A percentile compares a stretch with the other conserved stretches of the same genome.
These are phyloP conservation scores for Synanthedon myopaeformis DNA, from an alignment of 2,888 invertebrate genomes.

Conservation along the genomic window DNA sequence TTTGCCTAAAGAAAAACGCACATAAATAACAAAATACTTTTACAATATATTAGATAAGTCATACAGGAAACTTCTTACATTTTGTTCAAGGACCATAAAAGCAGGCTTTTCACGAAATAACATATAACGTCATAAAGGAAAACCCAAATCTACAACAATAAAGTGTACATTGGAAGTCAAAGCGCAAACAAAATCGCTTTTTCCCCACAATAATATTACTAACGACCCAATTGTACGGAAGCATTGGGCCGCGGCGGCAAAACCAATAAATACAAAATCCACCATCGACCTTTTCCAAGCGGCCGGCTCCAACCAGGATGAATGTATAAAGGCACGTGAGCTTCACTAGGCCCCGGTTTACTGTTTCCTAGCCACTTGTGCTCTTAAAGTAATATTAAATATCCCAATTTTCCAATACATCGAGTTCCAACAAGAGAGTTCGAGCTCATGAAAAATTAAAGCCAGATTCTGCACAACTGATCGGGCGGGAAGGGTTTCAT, in stretches of 20 bases:
- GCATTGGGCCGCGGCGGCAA: slow-evolving; percentile 54
- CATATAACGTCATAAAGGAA: slow-evolving; percentile 46
- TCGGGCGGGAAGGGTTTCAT: slow-evolving; percentile 29
- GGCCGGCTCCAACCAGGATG: slow-evolving; percentile 32
- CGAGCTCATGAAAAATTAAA: slow-evolving; percentile 39
- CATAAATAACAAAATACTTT: neutral
- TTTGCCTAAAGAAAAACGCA: slow-evolving; percentile 54
- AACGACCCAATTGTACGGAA: slow-evolving; percentile 66
- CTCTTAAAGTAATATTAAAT: slow-evolving; percentile 39
- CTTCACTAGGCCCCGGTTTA: slow-evolving; percentile 33
- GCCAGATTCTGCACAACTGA: slow-evolving; percentile 21
- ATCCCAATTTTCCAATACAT: slow-evolving; percentile 26
- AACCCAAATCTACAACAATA: slow-evolving; percentile 60
- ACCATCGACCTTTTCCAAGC: slow-evolving; percentile 45
- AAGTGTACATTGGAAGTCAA: slow-evolving; percentile 59
- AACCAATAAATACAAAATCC: slow-evolving; percentile 67
- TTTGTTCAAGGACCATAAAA: slow-evolving; percentile 37
- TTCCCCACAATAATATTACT: slow-evolving; percentile 63
- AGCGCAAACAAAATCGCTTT: slow-evolving; percentile 65
- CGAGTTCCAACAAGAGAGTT: slow-evolving; percentile 16
- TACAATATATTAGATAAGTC: slow-evolving; percentile 9
- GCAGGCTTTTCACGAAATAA: slow-evolving; percentile 44
- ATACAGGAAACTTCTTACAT: slow-evolving; percentile 33
- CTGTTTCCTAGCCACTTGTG: slow-evolving; percentile 36
- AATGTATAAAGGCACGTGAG: slow-evolving; percentile 46